Evolutionary conservation across 2,797 vertebrate species (phyloP).

Genomic region (Sebastes vulpes): DNA sequence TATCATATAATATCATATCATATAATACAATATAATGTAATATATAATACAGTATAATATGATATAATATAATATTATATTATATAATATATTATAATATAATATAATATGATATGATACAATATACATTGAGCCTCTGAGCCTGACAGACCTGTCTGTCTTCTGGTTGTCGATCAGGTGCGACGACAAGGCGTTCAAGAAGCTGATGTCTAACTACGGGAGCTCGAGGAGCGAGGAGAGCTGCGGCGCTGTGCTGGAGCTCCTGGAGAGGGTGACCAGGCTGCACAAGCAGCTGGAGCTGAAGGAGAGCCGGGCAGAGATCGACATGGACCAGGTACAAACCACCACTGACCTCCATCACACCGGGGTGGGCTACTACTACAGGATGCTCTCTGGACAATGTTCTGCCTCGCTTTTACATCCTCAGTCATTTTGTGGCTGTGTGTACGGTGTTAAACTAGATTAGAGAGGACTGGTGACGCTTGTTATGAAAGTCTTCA

Average conservation of each 20-base stretch:
- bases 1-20: too few relatives aligned
- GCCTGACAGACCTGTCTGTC: not conserved
- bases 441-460: slow-evolving; percentile 48
- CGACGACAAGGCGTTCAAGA: slow-evolving; percentile 85
- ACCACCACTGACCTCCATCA: slow-evolving; percentile 1
- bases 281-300: slow-evolving; percentile 87
- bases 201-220: slow-evolving; percentile 82
- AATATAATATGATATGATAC: too few relatives aligned
- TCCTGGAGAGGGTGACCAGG: slow-evolving; percentile 78
- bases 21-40: too few relatives aligned
- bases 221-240: slow-evolving; percentile 72
- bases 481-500: slow-evolving; percentile 76
- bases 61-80: too few relatives aligned
- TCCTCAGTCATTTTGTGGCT: slow-evolving; percentile 32
- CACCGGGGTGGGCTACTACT: slow-evolving; percentile 17
- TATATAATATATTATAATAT: too few relatives aligned
- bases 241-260: slow-evolving; percentile 76
- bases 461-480: slow-evolving; percentile 64
- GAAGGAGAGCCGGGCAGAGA: slow-evolving; percentile 79
- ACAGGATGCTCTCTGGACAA: not conserved
- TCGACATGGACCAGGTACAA: slow-evolving; percentile 81
- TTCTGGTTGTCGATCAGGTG: slow-evolving; percentile 77
- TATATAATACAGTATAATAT: too few relatives aligned
- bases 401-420: slow-evolving; percentile 33
- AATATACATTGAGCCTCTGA: not conserved